Evolutionary conservation across 1,140 invertebrate species (phyloP), one percentile per base, ranked within the genome.

Genomic region (Cherax quadricarinatus): DNA sequence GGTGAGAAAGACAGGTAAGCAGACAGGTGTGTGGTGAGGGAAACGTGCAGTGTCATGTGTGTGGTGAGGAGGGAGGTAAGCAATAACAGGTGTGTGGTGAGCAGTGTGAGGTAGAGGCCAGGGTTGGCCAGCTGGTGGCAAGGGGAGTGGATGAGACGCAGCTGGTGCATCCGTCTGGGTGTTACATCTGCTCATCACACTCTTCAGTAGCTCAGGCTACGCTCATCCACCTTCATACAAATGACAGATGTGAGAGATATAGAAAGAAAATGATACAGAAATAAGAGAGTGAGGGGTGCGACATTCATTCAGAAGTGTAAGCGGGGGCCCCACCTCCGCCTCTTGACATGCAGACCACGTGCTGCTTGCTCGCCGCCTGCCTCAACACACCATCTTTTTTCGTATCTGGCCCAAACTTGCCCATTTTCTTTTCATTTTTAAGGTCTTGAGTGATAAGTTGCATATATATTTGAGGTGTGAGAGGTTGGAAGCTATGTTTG

Each of bases 321-420:
- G 86, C 12, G 73, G 24, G 86, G 86, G 86, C 49, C 75, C 86
- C 62, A 49, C 41, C 62, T 62, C 30, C 75, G 53, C 86, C 86
- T 70, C 75, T 88, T 88, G 86, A 88, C 86, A 88, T 88, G 86
- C 86, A 88, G 51, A 62, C 86, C 86, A 88, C 86, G 86, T 88
- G 86, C 86, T 57, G 5, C 57, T 21, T 60, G 51, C 21, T 14
- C 41, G 75, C 86, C 86, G 30, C 57, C 51, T 57, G 24, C 86
- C 86, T 53, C 57, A 24, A 18, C 49, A 24, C 73, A 12, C 10
- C 75, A 60, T 18, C 9, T 7, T 57, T 51, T 10, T 12, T 73
- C 9, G 6, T 24, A 70, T 60, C 73, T 57, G 21, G 14, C 14
- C 48, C n/a, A 49, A 87, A 30, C 60, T n/a, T 30, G 7, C n/a